Percentiles rank a stretch among this genome's conserved stretches.
Conservation (phyloP, 2,113 vertebrate genomes). For the Esox niger region DNA sequence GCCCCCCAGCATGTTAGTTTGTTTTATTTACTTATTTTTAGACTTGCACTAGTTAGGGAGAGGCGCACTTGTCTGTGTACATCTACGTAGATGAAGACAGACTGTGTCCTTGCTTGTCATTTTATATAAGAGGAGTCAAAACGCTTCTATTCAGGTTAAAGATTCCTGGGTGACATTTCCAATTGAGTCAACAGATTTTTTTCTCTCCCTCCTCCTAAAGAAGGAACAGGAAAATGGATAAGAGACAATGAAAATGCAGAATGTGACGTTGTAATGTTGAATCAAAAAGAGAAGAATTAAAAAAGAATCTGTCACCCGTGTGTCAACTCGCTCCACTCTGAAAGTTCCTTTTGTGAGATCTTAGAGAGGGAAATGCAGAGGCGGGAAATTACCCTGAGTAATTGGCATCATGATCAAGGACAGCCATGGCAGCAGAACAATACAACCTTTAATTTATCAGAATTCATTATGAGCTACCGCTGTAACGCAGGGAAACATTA, state of each 20-base stretch:
- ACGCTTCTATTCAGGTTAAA: constrained; percentile 95
- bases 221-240: constrained; percentile 72
- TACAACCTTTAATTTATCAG: constrained; percentile 97
- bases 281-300: constrained; percentile 62
- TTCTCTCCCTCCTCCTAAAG: constrained; percentile 59
- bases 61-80: constrained; percentile 88
- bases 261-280: constrained; percentile 78
- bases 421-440: constrained; percentile 84
- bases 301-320: constrained; percentile 88
- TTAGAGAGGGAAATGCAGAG: constrained; percentile 65
- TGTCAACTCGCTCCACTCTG: constrained; percentile 88
- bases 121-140: constrained; percentile 96
- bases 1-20: constrained; percentile 84
- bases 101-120: constrained; percentile 93
- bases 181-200: constrained; percentile 96
- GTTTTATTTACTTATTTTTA: constrained; percentile 89
- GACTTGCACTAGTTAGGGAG: constrained; percentile 87
- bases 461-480: constrained; percentile 93
- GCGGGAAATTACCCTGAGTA: constrained; percentile 83
- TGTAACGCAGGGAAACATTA: constrained; percentile 78
- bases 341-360: constrained; percentile 65
- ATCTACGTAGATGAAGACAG: constrained; percentile 94
- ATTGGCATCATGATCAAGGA: constrained; percentile 93
- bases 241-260: constrained; percentile 82
- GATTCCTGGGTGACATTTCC: constrained; percentile 94